Base-by-base conservation (phyloP, 2,888 invertebrate genomes). In the Pollenia griseotomentosa region DNA sequence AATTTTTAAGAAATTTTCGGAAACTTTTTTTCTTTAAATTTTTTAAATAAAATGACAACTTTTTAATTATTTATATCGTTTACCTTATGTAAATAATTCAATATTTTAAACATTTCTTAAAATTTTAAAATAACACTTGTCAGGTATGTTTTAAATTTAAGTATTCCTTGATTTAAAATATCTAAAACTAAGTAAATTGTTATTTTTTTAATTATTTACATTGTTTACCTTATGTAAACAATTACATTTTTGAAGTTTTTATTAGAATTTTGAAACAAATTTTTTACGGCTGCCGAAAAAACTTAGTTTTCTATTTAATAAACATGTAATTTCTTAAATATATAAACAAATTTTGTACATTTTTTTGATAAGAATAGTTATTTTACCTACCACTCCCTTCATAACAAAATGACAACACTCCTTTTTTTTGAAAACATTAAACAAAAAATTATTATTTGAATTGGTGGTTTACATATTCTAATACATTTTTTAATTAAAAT, bases 401-500 rank as follows among this genome's bases (percentile, higher is more conserved):
- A 53, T 33, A 33, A 33, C 8, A n/a, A 9, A 9, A n/a, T 53
- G 8, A 19, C 5, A 12, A 4, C 48, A 9, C 66, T 33, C 66
- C 51, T 68, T n/a, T 51, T 8, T 8, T 14, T 23, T 2, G 5
- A 0, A 11, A 23, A 7, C 12, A 48, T 14, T 33, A 14, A n/a
- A 23, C 23, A 46, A 40, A 61, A 33, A 57, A 33, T 48, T 44
- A 16, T 61, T 12, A 33, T 61, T 46, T 46, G 14, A 44, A 61
- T 48, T 59, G 9, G 9, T 59, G 23, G 4, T 55, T 2, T 57
- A 4, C 19, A 57, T 12, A 19, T 23, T 19, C 19, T 14, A 9
- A 5, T 19, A 51, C 12, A 48, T 48, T 16, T 61, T 57, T 74
- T 74, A 74, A 61, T 48, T 51, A 48, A 61, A 61, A 48, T 61